Percentiles rank a stretch among this genome's conserved stretches.
Evolutionary conservation across 2,113 vertebrate genomes (phyloP).

Genomic region (Cardinalis cardinalis): DNA sequence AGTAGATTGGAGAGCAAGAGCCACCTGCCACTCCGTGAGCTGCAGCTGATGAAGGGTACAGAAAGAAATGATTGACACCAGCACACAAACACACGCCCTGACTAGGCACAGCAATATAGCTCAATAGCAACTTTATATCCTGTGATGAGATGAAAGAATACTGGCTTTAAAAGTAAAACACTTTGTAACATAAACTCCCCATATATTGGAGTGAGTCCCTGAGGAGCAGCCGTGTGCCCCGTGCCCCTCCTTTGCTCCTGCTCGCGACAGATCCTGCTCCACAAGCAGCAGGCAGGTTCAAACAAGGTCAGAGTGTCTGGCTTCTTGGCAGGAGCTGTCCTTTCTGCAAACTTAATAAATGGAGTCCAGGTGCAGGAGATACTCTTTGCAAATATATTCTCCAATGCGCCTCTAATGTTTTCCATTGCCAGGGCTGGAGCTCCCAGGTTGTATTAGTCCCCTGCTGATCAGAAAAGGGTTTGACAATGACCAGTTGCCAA

Average conservation of each 20-base stretch:
- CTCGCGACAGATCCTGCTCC: background rate
- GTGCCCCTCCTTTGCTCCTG: background rate
- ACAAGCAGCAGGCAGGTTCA: conserved; percentile 56
- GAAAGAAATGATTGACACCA: conserved; percentile 56
- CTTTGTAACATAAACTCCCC: conserved; percentile 49
- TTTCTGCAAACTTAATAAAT: conserved; percentile 58
- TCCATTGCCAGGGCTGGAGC: background rate
- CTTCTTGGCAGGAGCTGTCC: conserved; percentile 55
- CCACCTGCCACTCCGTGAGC: conserved; percentile 9
- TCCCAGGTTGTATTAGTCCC: background rate
- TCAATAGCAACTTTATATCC: conserved; percentile 49
- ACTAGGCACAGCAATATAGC: conserved; percentile 57
- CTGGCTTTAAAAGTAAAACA: conserved; percentile 58
- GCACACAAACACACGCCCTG: conserved; percentile 36
- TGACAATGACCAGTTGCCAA: background rate
- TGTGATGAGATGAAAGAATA: conserved; percentile 53
- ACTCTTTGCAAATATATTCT: conserved; percentile 2
- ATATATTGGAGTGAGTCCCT: conserved; percentile 5
- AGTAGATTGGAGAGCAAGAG: conserved; percentile 25
- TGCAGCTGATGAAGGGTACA: background rate
- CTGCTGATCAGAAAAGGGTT: background rate
- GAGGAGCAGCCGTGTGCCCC: conserved; percentile 4
- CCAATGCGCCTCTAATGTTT: background rate
- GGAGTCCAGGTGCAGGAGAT: conserved; percentile 45
- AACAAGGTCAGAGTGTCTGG: conserved; percentile 48